Evolutionary conservation across 2,113 vertebrate species (phyloP).

Genomic region (Brienomyrus brachyistius): DNA sequence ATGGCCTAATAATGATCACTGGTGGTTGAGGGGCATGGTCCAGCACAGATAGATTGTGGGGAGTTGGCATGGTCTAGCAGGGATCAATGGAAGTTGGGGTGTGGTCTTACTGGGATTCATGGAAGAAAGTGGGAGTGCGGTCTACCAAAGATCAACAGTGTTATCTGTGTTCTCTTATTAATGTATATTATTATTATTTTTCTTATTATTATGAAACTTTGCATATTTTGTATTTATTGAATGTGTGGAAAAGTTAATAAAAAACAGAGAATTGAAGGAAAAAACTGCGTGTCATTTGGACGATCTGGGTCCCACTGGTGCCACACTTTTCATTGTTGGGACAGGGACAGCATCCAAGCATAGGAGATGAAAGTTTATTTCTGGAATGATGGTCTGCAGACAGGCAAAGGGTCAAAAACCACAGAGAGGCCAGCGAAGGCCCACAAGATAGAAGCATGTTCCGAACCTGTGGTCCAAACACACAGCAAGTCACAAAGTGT

Average conservation of each 20-base stretch:
- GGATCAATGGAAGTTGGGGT: not conserved
- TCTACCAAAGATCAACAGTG: slow-evolving; percentile 3
- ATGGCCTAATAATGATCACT: not conserved
- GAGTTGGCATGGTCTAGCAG: not conserved
- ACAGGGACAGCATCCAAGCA: not conserved
- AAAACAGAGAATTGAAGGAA: not conserved
- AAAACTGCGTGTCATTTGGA: not conserved
- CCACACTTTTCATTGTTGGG: not conserved
- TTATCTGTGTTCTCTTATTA: slow-evolving; percentile 35
- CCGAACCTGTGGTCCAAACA: not conserved
- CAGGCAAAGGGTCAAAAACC: not conserved
- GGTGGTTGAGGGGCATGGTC: not conserved
- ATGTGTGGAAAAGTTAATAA: slow-evolving; percentile 48
- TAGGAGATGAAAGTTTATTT: not conserved
- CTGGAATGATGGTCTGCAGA: not conserved
- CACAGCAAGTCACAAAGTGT: not conserved
- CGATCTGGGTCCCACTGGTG: not conserved
- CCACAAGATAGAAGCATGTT: not conserved
- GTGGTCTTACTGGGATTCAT: not conserved
- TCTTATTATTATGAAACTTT: slow-evolving; percentile 39
- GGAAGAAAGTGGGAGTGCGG: not conserved
- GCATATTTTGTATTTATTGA: slow-evolving; percentile 72
- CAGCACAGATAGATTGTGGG: not conserved
- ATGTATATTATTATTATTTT: slow-evolving; percentile 47
- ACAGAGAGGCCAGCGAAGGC: not conserved